These are phyloP conservation scores for Eugnorisma glareosa DNA, from an alignment of 2,888 invertebrate species.

Conservation along the genomic window DNA sequence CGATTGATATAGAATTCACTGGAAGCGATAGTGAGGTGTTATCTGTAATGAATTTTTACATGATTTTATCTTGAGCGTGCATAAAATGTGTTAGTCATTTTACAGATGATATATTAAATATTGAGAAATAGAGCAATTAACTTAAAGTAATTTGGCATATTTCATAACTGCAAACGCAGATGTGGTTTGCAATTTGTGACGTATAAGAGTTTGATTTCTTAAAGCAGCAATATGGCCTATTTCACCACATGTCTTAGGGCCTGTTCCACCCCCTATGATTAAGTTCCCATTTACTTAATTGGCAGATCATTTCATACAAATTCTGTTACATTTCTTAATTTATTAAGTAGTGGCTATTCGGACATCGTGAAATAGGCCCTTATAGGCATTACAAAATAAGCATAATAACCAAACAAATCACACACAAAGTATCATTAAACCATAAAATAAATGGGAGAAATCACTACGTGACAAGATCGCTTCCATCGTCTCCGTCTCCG, in stretches of 20 bases:
- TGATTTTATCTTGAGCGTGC: conserved; percentile 24
- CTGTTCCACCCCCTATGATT: no score
- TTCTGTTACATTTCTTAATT: no score
- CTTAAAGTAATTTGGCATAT: neutral
- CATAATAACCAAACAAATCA: conserved; percentile 7
- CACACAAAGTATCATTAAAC: neutral
- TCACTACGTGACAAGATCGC: conserved; percentile 59
- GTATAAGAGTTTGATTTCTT: neutral
- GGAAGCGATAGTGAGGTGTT: conserved; percentile 61
- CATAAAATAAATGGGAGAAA: conserved; percentile 51
- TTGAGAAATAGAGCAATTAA: neutral
- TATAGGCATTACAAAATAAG: neutral
- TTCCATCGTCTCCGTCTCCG: conserved; percentile 68
- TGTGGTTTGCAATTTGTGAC: neutral
- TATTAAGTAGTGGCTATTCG: no score
- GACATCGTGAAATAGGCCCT: no score
- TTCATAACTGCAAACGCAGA: neutral
- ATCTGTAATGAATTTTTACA: conserved; percentile 25
- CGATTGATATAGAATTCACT: conserved; percentile 56
- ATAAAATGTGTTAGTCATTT: conserved; percentile 14
- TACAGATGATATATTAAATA: conserved; percentile 8
- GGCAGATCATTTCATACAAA: no score
- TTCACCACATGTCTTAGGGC: no score
- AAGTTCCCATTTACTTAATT: no score
- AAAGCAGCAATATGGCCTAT: no score